Evolutionary conservation across 2,888 invertebrate species (phyloP).

Genomic region (Liodrosophila aerea): DNA sequence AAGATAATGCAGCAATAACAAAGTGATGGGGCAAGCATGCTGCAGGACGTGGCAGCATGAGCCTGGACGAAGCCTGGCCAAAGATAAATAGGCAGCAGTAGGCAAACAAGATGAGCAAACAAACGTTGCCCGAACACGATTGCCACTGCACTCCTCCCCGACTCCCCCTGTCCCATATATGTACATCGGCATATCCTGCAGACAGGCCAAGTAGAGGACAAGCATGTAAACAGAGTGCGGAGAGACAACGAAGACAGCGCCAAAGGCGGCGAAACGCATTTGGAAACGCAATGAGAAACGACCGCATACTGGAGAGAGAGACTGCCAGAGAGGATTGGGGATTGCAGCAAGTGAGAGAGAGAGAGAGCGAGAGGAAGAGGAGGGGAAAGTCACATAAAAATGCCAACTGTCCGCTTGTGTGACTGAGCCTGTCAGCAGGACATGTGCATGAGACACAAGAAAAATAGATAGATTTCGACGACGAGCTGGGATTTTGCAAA

Average conservation of each 20-base stretch:
- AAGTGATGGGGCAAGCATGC: slow-evolving; percentile 46
- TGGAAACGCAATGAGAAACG: slow-evolving; percentile 60
- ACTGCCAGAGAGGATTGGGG: too few relatives aligned
- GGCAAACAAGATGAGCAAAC: slow-evolving; percentile 72
- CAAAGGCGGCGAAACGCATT: slow-evolving; percentile 69
- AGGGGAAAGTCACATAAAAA: slow-evolving; percentile 56
- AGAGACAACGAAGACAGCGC: slow-evolving; percentile 21
- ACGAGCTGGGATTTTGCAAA: slow-evolving; percentile 42
- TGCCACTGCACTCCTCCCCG: slow-evolving; percentile 12
- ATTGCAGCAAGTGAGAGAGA: neutral
- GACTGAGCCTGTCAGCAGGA: slow-evolving; percentile 75
- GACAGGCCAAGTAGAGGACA: slow-evolving; percentile 18
- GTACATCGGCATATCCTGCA: neutral
- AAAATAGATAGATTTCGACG: slow-evolving; percentile 69
- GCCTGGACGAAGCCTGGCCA: slow-evolving; percentile 35
- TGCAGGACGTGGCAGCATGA: slow-evolving; percentile 21
- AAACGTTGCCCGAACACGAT: slow-evolving; percentile 34
- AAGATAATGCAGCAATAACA: slow-evolving; percentile 77
- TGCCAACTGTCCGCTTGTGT: slow-evolving; percentile 72
- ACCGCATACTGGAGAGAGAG: too few relatives aligned
- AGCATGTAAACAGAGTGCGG: slow-evolving; percentile 39
- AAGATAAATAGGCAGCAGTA: slow-evolving; percentile 77
- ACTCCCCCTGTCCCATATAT: neutral
- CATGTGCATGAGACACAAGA: slow-evolving; percentile 60
- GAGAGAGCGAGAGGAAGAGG: neutral